phyloP scores from a whole-genome alignment of 2,797 vertebrate species.

The Simalia tracyae region DNA sequence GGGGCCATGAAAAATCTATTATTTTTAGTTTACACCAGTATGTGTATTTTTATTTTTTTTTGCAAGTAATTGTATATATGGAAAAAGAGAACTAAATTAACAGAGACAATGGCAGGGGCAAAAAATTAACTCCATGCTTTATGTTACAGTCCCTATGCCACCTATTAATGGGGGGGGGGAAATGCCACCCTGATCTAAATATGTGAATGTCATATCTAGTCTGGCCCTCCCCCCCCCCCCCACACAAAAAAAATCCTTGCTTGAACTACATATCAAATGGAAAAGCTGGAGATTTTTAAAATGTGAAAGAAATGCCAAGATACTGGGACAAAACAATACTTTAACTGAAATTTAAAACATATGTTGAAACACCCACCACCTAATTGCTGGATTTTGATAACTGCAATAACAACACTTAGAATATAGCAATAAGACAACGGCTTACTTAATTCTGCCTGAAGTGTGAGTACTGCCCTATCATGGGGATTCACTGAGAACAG shows the following conservation, averaged over 20 bases:
- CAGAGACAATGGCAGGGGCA: neutral
- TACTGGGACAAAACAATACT: neutral
- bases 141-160: neutral
- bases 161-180: neutral
- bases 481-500: neutral
- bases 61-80: neutral
- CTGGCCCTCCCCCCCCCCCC: neutral
- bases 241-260: neutral
- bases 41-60: neutral
- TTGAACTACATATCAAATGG: neutral
- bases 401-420: neutral
- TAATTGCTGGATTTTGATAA: neutral
- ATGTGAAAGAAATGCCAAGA: neutral
- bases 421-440: neutral
- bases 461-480: neutral
- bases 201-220: neutral
- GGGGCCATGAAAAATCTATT: neutral
- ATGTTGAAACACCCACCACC: neutral
- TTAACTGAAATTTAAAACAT: neutral
- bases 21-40: neutral
- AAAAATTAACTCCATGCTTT: neutral
- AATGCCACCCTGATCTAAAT: neutral
- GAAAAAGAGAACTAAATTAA: neutral
- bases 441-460: neutral
- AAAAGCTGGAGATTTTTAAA: neutral